Evolutionary conservation across 2,113 vertebrate species (phyloP).

Genomic region (Arizona elegans): DNA sequence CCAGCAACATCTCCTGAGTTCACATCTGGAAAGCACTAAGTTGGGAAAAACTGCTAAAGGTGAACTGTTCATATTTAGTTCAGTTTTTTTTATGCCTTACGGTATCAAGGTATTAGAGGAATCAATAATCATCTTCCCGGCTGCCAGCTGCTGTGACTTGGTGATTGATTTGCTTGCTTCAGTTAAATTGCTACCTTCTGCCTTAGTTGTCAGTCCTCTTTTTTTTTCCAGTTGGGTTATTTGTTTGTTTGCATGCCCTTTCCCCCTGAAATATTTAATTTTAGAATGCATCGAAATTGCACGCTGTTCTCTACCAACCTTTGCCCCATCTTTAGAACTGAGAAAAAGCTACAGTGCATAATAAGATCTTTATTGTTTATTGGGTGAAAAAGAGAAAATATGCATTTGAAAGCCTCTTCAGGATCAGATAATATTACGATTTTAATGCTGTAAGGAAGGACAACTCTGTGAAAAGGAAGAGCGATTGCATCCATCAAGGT

Average conservation of each 20-base stretch:
- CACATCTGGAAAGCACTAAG: neutral
- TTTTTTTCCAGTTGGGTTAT: neutral
- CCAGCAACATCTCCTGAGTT: neutral
- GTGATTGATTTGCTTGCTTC: neutral
- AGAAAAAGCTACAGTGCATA: neutral
- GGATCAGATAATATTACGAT: neutral
- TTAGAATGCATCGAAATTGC: neutral
- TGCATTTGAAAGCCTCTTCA: neutral
- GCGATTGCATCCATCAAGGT: neutral
- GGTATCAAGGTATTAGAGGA: conserved; percentile 14
- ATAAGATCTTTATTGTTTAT: neutral
- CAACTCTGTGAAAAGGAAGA: neutral
- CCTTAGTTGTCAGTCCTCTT: neutral
- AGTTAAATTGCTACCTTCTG: neutral
- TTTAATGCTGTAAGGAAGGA: neutral
- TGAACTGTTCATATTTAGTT: neutral
- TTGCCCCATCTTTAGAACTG: no score
- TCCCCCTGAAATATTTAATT: neutral
- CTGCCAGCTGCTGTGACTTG: neutral
- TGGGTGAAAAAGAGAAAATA: neutral
- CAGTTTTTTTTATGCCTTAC: neutral
- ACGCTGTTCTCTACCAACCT: neutral
- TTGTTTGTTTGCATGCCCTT: neutral
- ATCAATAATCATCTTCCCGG: conserved; percentile 4
- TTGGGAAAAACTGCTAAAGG: neutral